A percentile compares a stretch with the other conserved stretches of the same genome.
Evolutionary conservation across 2,888 invertebrate genomes (phyloP).

Genomic region (Tachystola acroxantha): DNA sequence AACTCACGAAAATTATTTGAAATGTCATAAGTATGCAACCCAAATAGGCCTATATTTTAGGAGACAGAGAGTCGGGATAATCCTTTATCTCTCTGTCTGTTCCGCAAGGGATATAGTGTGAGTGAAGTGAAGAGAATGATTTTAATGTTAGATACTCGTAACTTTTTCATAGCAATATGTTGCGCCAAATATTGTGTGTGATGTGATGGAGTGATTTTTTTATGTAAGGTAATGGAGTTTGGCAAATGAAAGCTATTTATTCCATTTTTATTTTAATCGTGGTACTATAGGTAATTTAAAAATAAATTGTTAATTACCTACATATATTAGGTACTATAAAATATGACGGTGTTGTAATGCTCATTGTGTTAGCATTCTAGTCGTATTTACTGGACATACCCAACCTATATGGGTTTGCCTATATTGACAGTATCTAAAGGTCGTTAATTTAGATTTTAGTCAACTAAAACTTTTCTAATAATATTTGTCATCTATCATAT

Average conservation of each 20-base stretch:
- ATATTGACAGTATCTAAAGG: neutral
- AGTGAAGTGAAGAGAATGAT: no score
- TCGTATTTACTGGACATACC: conserved; percentile 34
- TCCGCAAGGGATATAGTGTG: no score
- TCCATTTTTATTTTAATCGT: neutral
- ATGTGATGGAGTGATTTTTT: conserved; percentile 11
- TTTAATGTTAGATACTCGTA: no score
- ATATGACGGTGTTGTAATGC: conserved; percentile 15
- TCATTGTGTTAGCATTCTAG: conserved; percentile 44
- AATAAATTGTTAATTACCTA: neutral
- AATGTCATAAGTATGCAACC: no score
- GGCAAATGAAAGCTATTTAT: conserved; percentile 4
- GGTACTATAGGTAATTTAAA: neutral
- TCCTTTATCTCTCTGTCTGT: no score
- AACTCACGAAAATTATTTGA: no score
- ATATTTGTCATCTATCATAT: no score
- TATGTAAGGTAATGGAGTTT: conserved; percentile 12
- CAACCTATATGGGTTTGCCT: conserved; percentile 15
- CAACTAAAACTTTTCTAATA: no score
- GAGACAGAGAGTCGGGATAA: no score
- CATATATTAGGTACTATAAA: neutral
- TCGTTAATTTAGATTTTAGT: conserved; percentile 27
- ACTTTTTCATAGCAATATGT: conserved; percentile 34
- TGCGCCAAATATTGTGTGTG: conserved; percentile 39
- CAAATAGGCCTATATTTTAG: no score